These are phyloP conservation scores for Planococcus citri DNA, from an alignment of 1,140 invertebrate species.

Conservation along the genomic window DNA sequence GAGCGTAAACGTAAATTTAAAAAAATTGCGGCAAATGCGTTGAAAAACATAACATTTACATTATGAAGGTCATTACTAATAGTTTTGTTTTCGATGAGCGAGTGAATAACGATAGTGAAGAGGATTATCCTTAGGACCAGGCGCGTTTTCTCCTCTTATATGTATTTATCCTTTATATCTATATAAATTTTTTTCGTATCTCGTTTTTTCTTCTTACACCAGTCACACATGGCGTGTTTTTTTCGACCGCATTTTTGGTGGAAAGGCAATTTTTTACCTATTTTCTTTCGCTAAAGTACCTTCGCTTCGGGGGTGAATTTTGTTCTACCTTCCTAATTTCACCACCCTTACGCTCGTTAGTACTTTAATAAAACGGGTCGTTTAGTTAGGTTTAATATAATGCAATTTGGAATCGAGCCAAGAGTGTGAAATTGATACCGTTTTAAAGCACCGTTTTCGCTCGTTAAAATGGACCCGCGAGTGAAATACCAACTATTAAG, in stretches of 20 bases:
- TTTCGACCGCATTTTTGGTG: not conserved
- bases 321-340: too few species aligned
- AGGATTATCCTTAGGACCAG: not conserved
- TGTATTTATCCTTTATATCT: not conserved
- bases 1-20: too few species aligned
- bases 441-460: not conserved
- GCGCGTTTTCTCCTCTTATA: not conserved
- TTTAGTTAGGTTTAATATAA: slow-evolving; percentile 8
- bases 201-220: not conserved
- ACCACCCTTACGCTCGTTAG: not conserved
- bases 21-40: not conserved
- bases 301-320: too few species aligned
- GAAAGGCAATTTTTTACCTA: too few species aligned
- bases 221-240: not conserved
- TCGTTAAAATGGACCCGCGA: not conserved
- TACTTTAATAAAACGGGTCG: slow-evolving; percentile 2
- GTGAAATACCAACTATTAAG: not conserved
- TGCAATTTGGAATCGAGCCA: not conserved
- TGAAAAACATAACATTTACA: not conserved
- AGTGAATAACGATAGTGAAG: not conserved
- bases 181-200: not conserved
- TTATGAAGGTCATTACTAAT: not conserved
- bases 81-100: not conserved
- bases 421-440: slow-evolving; percentile 2
- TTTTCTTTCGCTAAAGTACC: too few species aligned